Evolutionary conservation across 2,113 vertebrate genomes (phyloP).

Genomic region (Toxostoma redivivum): DNA sequence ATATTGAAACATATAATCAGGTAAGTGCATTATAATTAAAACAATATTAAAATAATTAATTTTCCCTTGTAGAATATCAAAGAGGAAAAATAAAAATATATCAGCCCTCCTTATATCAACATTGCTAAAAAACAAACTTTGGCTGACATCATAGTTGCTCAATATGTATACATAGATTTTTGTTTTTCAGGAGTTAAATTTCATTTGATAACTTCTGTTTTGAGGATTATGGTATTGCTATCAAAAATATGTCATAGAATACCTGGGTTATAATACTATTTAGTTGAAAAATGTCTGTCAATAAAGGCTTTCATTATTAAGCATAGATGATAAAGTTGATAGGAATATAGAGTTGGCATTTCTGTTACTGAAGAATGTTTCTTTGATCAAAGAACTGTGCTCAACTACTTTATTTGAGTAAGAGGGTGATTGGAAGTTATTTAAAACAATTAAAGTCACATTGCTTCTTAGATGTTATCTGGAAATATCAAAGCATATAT

Average conservation of each 20-base stretch:
- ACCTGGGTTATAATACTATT: neutral
- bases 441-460: constrained; percentile 35
- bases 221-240: neutral
- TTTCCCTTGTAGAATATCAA: neutral
- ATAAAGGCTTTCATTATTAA: neutral
- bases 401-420: neutral
- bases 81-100: neutral
- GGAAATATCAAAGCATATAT: constrained; percentile 37
- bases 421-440: neutral
- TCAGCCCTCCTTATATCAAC: neutral
- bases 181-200: neutral
- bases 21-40: neutral
- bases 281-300: neutral
- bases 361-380: neutral
- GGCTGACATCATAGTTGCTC: neutral
- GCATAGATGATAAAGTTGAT: neutral
- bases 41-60: neutral
- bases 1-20: neutral
- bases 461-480: neutral
- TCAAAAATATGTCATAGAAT: neutral
- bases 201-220: neutral
- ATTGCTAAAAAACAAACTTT: neutral
- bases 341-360: neutral
- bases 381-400: neutral
- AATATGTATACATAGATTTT: neutral